Evolutionary conservation across 1,140 invertebrate species (phyloP).

Genomic region (Panagrolaimus sp.): DNA sequence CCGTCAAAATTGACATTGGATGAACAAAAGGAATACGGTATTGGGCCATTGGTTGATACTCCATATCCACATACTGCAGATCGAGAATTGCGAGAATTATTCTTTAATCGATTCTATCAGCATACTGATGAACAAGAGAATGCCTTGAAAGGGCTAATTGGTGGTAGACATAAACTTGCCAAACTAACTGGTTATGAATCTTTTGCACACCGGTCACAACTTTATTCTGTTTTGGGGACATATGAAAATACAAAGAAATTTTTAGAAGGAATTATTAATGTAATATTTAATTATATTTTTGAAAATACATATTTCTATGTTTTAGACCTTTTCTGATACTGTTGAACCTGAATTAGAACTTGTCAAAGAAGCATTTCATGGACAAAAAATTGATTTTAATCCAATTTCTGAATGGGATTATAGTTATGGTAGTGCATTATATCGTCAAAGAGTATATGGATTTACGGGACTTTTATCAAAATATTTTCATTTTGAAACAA

Average conservation of each 20-base stretch:
- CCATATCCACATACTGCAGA: conserved; percentile 18
- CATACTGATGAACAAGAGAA: conserved; percentile 38
- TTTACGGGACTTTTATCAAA: conserved; percentile 17
- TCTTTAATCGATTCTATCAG: conserved; percentile 23
- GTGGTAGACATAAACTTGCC: conserved; percentile 41
- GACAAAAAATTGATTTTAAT: conserved; percentile 11
- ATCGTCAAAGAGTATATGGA: conserved; percentile 18
- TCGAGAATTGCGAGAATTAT: conserved; percentile 15
- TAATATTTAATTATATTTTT: too few relatives aligned
- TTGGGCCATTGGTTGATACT: conserved; percentile 1
- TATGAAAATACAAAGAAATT: conserved; percentile 51
- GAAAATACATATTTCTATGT: too few relatives aligned
- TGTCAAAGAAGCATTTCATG: conserved; percentile 14
- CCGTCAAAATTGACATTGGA: conserved; percentile 2
- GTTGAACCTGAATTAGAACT: conserved; percentile 22
- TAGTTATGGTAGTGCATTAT: conserved; percentile 24
- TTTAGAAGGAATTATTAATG: conserved; percentile 39
- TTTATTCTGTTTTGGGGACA: conserved; percentile 40
- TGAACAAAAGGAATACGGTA: conserved; percentile 9
- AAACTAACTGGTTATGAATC: conserved; percentile 51
- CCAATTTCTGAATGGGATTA: conserved; percentile 37
- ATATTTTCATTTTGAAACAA: conserved; percentile 27
- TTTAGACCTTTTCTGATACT: conserved; percentile 8
- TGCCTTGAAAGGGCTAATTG: conserved; percentile 31
- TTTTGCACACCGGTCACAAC: conserved; percentile 53